Evolutionary conservation across 1,140 invertebrate genomes (phyloP), one percentile per base, ranked within the genome.

Genomic region (Drosophila triauraria): DNA sequence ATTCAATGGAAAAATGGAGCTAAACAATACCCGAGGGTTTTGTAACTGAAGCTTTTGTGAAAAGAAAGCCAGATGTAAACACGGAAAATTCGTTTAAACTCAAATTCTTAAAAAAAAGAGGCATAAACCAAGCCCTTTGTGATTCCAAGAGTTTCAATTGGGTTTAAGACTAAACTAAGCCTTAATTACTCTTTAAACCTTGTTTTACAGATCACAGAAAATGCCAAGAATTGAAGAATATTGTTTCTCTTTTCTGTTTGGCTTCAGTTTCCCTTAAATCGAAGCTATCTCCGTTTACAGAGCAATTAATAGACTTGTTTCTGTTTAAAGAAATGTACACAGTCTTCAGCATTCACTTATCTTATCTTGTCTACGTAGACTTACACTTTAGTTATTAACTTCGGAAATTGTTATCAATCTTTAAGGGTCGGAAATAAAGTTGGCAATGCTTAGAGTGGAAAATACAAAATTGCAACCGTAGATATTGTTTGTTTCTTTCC

Each of bases 391-490:
- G 20, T 4, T 38, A 23, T 38, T 54, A 15, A 12, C 13, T n/a
- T 0, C 17, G 51, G 38, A 35, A 15, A 15, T 4, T 38, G 35
- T 25, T 25, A 56, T 56, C 53, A n/a, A n/a, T 4, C 8, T n/a
- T 15, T 0, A n/a, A 15, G 35, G 10, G 35, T 56, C 7, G 13
- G 20, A 4, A 25, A 40, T 50, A 32, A 32, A 17, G 27, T 30
- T 51, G 27, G n/a, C 9, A 51, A 32, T 40, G 32, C 15, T 54
- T 54, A 9, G 17, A 54, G 25, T 4, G 1, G 8, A 23, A 23
- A 56, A 56, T 40, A 56, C 35, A 40, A 56, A 56, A 56, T 40
- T 56, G 32, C 51, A 54, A 23, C 17, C 17, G 32, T 53, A 53
- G 30, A 13, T 20, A 20, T 20, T 38, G 7, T 8, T 38, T 9